Conservation (phyloP, 2,113 vertebrate species). For the Alligator sinensis region DNA sequence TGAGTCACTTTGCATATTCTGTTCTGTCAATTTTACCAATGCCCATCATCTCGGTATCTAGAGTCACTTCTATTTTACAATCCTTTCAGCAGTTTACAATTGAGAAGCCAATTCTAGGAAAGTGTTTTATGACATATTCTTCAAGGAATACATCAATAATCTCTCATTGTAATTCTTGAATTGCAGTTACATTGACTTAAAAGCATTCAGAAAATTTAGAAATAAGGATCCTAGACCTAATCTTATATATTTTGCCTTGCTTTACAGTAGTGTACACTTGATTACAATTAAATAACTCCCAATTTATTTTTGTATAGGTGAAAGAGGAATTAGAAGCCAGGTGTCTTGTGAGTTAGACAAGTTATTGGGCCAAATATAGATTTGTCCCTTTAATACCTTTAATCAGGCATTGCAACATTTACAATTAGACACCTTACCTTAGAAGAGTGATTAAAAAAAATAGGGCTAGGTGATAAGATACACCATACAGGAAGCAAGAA, state of each 20-base stretch:
- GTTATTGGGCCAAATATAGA: too few relatives aligned
- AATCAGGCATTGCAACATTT: too few relatives aligned
- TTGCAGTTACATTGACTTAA: not conserved
- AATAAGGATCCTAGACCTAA: not conserved
- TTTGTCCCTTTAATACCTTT: too few relatives aligned
- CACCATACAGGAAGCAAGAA: too few relatives aligned
- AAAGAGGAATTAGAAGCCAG: not conserved
- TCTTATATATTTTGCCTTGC: not conserved
- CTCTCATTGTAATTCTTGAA: not conserved
- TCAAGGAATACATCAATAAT: not conserved
- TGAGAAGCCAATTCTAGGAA: not conserved
- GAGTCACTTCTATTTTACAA: not conserved
- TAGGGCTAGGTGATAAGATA: too few relatives aligned
- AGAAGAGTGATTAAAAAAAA: too few relatives aligned
- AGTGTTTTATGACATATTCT: not conserved
- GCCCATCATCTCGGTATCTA: not conserved
- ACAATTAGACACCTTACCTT: too few relatives aligned
- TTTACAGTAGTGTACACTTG: not conserved
- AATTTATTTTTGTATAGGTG: not conserved
- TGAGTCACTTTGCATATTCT: not conserved
- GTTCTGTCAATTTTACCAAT: not conserved
- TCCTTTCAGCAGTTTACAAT: not conserved
- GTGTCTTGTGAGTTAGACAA: not conserved
- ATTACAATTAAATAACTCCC: not conserved
- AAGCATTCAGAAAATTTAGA: not conserved